phyloP scores from a whole-genome alignment of 1,140 invertebrate genomes.

The Drosophila hydei region DNA sequence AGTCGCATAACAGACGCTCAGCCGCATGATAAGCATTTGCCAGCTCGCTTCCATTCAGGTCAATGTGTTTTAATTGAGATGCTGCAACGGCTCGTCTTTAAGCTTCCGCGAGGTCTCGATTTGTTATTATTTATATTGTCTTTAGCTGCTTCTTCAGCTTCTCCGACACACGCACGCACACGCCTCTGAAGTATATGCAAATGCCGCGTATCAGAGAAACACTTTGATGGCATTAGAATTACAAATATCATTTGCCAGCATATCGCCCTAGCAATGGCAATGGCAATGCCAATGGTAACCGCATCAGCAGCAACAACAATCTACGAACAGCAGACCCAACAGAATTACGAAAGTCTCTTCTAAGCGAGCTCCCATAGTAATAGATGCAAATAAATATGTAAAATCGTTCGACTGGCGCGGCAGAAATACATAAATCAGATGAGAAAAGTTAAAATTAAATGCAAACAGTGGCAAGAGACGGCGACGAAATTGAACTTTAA shows the following conservation, averaged over 20 bases:
- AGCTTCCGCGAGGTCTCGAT: constrained; percentile 36
- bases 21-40: constrained; percentile 13
- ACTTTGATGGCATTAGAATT: constrained; percentile 75
- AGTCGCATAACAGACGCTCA: constrained; percentile 19
- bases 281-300: constrained; percentile 53
- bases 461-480: constrained; percentile 62
- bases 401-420: constrained; percentile 44
- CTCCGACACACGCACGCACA: background rate
- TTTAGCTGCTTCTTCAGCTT: constrained; percentile 1
- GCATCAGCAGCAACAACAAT: constrained; percentile 30
- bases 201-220: constrained; percentile 64
- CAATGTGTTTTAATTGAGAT: constrained; percentile 65
- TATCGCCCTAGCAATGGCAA: constrained; percentile 33
- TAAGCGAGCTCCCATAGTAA: constrained; percentile 32
- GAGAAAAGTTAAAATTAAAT: constrained; percentile 70
- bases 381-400: constrained; percentile 80
- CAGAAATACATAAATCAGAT: constrained; percentile 75
- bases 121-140: constrained; percentile 16
- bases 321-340: constrained; percentile 22
- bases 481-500: constrained; percentile 65
- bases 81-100: constrained; percentile 8
- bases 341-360: background rate
- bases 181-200: constrained; percentile 32
- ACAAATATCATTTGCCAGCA: constrained; percentile 58
- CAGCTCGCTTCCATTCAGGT: constrained; percentile 17